phyloP scores from a whole-genome alignment of 64 coral and sea anemone genomes.

The Cladopsammia gracilis region DNA sequence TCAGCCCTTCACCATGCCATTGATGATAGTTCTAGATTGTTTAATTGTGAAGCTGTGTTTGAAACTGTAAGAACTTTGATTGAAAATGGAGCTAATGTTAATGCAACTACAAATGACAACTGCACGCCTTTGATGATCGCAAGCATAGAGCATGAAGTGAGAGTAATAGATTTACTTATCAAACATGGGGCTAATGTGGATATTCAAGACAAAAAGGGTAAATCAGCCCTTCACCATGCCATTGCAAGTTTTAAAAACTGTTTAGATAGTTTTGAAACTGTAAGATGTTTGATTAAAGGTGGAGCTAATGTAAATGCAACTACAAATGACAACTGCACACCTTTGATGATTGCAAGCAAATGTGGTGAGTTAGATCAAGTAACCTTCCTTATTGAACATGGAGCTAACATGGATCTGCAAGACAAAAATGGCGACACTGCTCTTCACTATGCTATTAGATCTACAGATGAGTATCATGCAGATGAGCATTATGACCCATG shows the following conservation, averaged over 20 bases:
- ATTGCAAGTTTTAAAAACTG: too few species aligned
- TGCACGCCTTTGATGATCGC: slow-evolving; percentile 18
- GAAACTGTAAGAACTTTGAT: neutral
- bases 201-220: neutral
- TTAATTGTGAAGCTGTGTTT: neutral
- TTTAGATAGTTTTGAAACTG: too few species aligned
- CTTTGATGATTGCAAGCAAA: slow-evolving; percentile 77
- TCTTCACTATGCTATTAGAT: slow-evolving; percentile 57
- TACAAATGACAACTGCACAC: slow-evolving; percentile 74
- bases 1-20: neutral
- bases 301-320: slow-evolving; percentile 62
- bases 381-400: slow-evolving; percentile 63
- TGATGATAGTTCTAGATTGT: too few species aligned
- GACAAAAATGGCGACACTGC: slow-evolving; percentile 76
- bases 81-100: slow-evolving; percentile 19
- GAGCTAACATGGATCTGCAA: slow-evolving; percentile 68
- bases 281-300: neutral
- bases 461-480: too few species aligned
- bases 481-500: slow-evolving; percentile 22
- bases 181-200: slow-evolving; percentile 25
- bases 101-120: neutral
- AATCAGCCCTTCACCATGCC: too few species aligned
- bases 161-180: slow-evolving; percentile 61
- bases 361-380: slow-evolving; percentile 64
- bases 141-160: neutral